Conservation (phyloP, 2,888 invertebrate genomes). For the Myopa testacea region DNA sequence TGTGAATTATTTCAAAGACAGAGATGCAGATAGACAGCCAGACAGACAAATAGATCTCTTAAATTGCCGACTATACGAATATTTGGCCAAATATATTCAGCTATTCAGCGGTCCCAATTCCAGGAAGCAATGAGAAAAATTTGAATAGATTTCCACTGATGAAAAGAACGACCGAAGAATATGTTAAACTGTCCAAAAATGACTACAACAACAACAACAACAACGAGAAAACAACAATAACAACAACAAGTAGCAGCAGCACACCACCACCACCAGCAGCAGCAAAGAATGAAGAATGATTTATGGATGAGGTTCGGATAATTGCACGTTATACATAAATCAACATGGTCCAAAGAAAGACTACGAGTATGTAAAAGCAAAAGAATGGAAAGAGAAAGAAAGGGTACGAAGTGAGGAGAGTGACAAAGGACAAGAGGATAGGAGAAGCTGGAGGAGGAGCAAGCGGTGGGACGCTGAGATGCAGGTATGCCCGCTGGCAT, state of each 20-base stretch:
- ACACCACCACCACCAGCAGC: not conserved
- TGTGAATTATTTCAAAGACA: too few relatives aligned
- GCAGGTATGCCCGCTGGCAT: not conserved
- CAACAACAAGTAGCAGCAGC: not conserved
- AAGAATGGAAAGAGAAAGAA: slow-evolving; percentile 18
- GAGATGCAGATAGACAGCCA: too few relatives aligned
- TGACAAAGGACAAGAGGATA: slow-evolving; percentile 6
- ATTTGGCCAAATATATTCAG: too few relatives aligned
- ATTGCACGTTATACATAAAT: slow-evolving; percentile 51
- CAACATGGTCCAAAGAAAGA: slow-evolving; percentile 36
- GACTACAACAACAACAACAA: not conserved
- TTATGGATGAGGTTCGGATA: slow-evolving; percentile 49
- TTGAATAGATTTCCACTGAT: slow-evolving; percentile 12
- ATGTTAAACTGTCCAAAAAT: not conserved
- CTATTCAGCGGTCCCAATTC: too few relatives aligned
- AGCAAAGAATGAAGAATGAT: slow-evolving; percentile 44
- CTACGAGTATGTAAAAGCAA: not conserved
- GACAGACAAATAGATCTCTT: too few relatives aligned
- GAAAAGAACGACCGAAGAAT: not conserved
- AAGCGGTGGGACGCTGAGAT: not conserved
- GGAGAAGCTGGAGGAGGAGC: slow-evolving; percentile 12
- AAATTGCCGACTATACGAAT: not conserved
- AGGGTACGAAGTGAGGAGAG: not conserved
- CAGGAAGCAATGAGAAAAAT: not conserved
- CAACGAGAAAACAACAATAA: too few relatives aligned